phyloP scores from a whole-genome alignment of 2,888 invertebrate species.

The Lochmaea crataegi region DNA sequence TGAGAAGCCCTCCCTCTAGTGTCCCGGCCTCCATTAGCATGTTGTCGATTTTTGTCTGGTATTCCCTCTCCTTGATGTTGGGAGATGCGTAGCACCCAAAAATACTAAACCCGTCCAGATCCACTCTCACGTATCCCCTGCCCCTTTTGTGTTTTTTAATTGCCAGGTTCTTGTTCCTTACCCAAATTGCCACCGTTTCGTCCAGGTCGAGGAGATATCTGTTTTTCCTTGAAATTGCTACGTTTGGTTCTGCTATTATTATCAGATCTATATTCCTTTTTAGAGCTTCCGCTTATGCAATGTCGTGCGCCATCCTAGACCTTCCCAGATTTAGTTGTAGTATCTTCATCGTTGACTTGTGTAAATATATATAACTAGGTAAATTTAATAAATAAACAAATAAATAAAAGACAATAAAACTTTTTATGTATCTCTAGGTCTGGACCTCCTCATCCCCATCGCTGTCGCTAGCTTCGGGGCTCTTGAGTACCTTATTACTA shows the following conservation, averaged over 20 bases:
- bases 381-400: too few relatives aligned
- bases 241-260: conserved; percentile 2
- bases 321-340: conserved; percentile 22
- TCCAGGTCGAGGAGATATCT: background rate
- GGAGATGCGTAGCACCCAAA: conserved; percentile 20
- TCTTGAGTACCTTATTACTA: background rate
- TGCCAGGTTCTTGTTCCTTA: background rate
- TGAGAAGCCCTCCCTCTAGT: too few relatives aligned
- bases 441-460: too few relatives aligned
- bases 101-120: background rate
- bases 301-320: conserved; percentile 13
- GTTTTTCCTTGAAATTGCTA: background rate
- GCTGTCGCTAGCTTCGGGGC: background rate
- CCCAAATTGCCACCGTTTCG: background rate
- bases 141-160: background rate
- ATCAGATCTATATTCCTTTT: conserved; percentile 2
- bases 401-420: too few relatives aligned
- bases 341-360: conserved; percentile 2
- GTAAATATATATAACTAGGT: too few relatives aligned
- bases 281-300: background rate
- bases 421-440: too few relatives aligned
- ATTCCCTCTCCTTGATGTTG: background rate
- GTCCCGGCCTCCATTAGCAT: conserved; percentile 1
- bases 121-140: conserved; percentile 8
- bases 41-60: background rate